A percentile compares a stretch with the other conserved stretches of the same genome.
phyloP scores from a whole-genome alignment of 1,140 invertebrate species.

The Magallana ariakensis region DNA sequence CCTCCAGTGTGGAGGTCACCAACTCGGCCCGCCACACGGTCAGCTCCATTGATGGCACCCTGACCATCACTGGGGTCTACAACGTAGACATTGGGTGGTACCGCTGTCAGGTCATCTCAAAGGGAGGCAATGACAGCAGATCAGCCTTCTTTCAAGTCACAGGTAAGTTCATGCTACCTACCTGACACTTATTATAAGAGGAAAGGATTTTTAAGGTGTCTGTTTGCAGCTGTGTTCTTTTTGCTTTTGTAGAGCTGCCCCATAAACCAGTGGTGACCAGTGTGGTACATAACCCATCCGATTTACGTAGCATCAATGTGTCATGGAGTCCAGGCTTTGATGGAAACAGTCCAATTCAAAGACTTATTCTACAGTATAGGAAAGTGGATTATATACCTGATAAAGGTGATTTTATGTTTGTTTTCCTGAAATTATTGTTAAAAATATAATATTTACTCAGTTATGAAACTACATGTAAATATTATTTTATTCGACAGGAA shows the following conservation, averaged over 20 bases:
- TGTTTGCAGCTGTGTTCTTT: not conserved
- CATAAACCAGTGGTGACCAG: constrained; percentile 92
- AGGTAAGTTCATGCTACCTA: constrained; percentile 33
- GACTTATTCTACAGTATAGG: constrained; percentile 93
- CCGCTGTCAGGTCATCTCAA: constrained; percentile 87
- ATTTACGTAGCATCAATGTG: constrained; percentile 87
- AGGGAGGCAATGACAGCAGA: constrained; percentile 94
- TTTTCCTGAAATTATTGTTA: not conserved
- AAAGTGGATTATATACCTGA: constrained; percentile 60
- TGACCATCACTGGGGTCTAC: constrained; percentile 80
- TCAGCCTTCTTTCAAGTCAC: constrained; percentile 82
- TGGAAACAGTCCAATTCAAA: constrained; percentile 96
- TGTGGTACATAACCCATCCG: constrained; percentile 83
- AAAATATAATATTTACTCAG: too few relatives aligned
- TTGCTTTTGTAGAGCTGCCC: constrained; percentile 87
- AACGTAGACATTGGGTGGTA: constrained; percentile 81
- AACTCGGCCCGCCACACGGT: constrained; percentile 63
- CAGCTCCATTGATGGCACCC: constrained; percentile 77
- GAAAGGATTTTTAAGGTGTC: too few relatives aligned
- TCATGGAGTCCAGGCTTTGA: constrained; percentile 97
- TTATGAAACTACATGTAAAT: not conserved
- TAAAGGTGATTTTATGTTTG: constrained; percentile 42
- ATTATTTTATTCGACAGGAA: not conserved
- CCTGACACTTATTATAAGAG: too few relatives aligned
- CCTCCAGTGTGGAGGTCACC: constrained; percentile 46